These are phyloP conservation scores for Eilema caniola DNA, from an alignment of 2,888 invertebrate genomes.

Conservation along the genomic window DNA sequence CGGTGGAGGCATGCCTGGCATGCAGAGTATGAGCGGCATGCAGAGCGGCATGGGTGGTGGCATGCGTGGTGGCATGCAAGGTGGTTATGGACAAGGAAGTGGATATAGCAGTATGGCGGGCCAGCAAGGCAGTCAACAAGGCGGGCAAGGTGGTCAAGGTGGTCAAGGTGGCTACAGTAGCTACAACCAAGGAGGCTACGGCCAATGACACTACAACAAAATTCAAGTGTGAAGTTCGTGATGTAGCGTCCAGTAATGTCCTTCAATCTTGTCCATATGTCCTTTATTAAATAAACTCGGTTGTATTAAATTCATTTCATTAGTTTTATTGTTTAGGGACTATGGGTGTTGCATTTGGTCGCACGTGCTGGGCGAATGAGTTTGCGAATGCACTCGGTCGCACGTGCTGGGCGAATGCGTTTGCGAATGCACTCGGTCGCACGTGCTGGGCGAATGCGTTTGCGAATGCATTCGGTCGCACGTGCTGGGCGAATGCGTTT, in stretches of 20 bases:
- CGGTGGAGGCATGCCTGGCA: background rate
- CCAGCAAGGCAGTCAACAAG: constrained; percentile 14
- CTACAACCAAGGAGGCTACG: constrained; percentile 20
- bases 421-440: too few relatives aligned
- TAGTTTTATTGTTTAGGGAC: constrained; percentile 13
- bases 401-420: too few relatives aligned
- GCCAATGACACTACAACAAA: constrained; percentile 14
- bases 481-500: too few relatives aligned
- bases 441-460: too few relatives aligned
- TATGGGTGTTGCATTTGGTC: background rate
- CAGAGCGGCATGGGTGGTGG: constrained; percentile 7
- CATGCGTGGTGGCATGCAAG: constrained; percentile 8
- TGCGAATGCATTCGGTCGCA: too few relatives aligned
- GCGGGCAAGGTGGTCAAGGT: constrained; percentile 19
- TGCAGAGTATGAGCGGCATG: background rate
- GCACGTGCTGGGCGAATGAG: too few relatives aligned
- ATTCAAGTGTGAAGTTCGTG: constrained; percentile 8
- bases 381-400: too few relatives aligned
- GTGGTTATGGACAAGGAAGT: constrained; percentile 14
- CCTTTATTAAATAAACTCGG: constrained; percentile 13
- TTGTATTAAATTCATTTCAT: constrained; percentile 20
- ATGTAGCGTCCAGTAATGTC: constrained; percentile 14
- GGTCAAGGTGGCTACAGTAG: constrained; percentile 22
- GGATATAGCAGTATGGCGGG: constrained; percentile 11
- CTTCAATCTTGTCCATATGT: constrained; percentile 10